phyloP scores from a whole-genome alignment of 2,797 vertebrate genomes.

The Notamacropus eugenii region DNA sequence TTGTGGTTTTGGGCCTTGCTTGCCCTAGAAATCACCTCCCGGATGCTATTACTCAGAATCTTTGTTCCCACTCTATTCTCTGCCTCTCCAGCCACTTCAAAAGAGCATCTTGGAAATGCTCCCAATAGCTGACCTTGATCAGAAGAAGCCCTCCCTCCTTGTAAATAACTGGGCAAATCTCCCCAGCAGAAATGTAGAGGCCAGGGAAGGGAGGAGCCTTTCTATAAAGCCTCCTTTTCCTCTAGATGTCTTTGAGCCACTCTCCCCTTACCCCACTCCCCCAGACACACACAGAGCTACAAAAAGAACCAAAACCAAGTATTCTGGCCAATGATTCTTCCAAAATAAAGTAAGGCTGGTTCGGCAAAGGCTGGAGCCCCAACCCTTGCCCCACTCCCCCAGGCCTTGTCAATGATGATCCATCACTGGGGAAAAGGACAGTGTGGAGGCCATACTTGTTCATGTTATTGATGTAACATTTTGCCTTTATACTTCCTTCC shows the following conservation, averaged over 20 bases:
- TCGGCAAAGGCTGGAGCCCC: background rate
- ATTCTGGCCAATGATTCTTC: background rate
- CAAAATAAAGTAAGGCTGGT: background rate
- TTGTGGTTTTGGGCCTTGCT: background rate
- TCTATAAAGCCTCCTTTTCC: slow-evolving; percentile 19
- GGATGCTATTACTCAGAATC: background rate
- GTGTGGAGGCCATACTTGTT: background rate
- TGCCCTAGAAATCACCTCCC: background rate
- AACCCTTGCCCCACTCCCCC: background rate
- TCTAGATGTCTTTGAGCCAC: too few species aligned
- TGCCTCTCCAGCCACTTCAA: background rate
- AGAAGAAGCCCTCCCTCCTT: background rate
- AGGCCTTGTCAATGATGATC: background rate
- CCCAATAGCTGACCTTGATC: background rate
- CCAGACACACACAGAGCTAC: background rate
- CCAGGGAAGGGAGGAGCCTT: background rate
- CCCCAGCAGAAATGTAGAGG: background rate
- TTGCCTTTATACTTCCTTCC: background rate
- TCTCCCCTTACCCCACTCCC: background rate
- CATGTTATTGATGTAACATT: background rate
- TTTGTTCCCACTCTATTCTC: background rate
- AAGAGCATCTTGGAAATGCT: background rate
- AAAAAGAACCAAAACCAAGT: background rate
- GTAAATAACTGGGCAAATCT: background rate
- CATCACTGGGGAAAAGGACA: background rate